Evolutionary conservation across 2,888 invertebrate genomes (phyloP).

Genomic region (Portevinia maculata): DNA sequence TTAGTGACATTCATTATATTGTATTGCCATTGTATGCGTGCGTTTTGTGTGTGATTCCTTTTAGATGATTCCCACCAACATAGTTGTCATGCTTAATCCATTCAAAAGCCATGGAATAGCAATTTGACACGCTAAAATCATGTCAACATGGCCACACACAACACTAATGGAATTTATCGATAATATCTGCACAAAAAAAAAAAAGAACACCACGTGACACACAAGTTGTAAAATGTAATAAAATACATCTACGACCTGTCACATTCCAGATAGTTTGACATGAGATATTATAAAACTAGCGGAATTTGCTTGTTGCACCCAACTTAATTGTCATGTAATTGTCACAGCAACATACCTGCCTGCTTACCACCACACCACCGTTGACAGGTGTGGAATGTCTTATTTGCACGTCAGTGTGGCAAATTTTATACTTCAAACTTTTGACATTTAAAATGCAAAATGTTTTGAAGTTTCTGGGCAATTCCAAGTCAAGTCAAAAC

Average conservation of each 20-base stretch:
- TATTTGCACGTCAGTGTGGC: constrained; percentile 54
- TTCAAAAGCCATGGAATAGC: constrained; percentile 56
- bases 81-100: constrained; percentile 67
- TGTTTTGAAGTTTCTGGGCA: constrained; percentile 33
- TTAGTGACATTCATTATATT: constrained; percentile 60
- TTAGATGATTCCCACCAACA: constrained; percentile 64
- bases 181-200: constrained; percentile 23
- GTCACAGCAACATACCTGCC: constrained; percentile 20
- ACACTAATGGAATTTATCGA: constrained; percentile 67
- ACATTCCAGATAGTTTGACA: constrained; percentile 39
- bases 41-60: constrained; percentile 22
- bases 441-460: constrained; percentile 53
- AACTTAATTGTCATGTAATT: constrained; percentile 68
- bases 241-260: constrained; percentile 49
- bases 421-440: constrained; percentile 31
- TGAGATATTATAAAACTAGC: constrained; percentile 46
- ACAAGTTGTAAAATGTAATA: constrained; percentile 53
- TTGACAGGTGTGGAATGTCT: constrained; percentile 65
- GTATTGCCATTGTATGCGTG: neutral
- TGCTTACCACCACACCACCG: neutral
- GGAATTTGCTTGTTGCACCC: constrained; percentile 73
- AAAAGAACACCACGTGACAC: constrained; percentile 44
- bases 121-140: constrained; percentile 74
- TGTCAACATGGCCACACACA: constrained; percentile 64
- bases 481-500: neutral